These are phyloP conservation scores for Channallabes apus DNA, from an alignment of 2,797 vertebrate species.

Conservation along the genomic window DNA sequence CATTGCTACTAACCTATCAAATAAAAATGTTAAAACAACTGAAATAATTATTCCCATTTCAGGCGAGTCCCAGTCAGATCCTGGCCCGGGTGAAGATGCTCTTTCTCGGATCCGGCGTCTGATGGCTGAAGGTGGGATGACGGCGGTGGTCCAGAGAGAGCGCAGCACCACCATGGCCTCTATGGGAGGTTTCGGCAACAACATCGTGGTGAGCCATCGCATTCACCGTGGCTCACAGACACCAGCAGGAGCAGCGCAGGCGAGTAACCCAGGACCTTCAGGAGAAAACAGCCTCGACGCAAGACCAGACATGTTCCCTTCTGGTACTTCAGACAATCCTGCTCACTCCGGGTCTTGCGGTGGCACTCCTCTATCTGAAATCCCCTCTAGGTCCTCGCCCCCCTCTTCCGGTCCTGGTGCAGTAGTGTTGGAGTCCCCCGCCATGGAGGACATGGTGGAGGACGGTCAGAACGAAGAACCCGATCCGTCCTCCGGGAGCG, in stretches of 20 bases:
- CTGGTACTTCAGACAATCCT: conserved; percentile 38
- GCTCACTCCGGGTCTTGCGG: conserved; percentile 49
- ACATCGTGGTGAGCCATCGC: conserved; percentile 97
- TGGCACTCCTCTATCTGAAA: conserved; percentile 27
- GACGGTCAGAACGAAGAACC: conserved; percentile 55
- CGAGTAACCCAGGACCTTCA: conserved; percentile 35
- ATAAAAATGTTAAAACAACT: neutral
- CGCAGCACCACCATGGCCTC: conserved; percentile 99
- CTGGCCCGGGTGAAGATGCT: conserved; percentile 83
- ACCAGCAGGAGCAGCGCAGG: conserved; percentile 72
- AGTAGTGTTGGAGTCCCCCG: neutral
- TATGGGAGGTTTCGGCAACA: conserved; percentile 98
- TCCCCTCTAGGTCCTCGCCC: conserved; percentile 35
- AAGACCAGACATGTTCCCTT: conserved; percentile 12
- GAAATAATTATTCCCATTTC: neutral
- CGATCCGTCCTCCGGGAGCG: conserved; percentile 39
- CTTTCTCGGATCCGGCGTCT: conserved; percentile 93
- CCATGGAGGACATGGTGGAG: conserved; percentile 66
- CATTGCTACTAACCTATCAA: neutral
- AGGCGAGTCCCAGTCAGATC: conserved; percentile 71
- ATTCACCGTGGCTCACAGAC: conserved; percentile 98
- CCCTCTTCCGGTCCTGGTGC: conserved; percentile 15
- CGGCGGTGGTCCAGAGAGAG: conserved; percentile 94
- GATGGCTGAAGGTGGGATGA: conserved; percentile 97
- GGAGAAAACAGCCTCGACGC: conserved; percentile 25